Conservation (phyloP, 2,113 vertebrate species). For the Cyphomyrus plagiostoma region DNA sequence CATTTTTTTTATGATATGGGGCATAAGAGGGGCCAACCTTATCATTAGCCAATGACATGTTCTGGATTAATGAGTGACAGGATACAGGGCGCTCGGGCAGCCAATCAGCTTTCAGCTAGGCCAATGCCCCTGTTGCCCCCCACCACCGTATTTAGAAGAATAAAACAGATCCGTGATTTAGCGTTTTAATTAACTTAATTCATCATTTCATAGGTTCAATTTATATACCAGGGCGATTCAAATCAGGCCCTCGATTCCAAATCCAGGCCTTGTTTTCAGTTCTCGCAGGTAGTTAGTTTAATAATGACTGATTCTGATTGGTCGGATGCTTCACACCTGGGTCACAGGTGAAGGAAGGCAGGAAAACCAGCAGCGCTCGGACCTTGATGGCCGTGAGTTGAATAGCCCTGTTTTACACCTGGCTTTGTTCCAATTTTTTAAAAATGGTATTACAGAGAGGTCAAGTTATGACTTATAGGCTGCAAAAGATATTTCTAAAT, state of each 20-base stretch:
- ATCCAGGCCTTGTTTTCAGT: too few relatives aligned
- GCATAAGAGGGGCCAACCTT: background rate
- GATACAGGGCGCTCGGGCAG: background rate
- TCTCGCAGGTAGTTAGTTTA: too few relatives aligned
- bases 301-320: too few relatives aligned
- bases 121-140: background rate
- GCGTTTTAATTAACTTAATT: background rate
- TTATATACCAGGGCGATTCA: background rate
- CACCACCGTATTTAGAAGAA: background rate
- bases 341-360: too few relatives aligned
- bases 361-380: too few relatives aligned
- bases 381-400: too few relatives aligned
- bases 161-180: background rate
- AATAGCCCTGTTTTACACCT: background rate
- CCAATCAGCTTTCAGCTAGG: background rate
- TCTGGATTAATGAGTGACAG: background rate
- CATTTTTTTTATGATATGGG: background rate
- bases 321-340: too few relatives aligned
- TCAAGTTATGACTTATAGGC: background rate
- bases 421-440: background rate
- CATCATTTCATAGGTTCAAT: background rate
- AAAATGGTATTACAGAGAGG: background rate
- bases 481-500: background rate
- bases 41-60: background rate
- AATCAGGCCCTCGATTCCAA: too few relatives aligned